These are phyloP conservation scores for Zosterops borbonicus DNA, from an alignment of 2,113 vertebrate species.

Conservation along the genomic window DNA sequence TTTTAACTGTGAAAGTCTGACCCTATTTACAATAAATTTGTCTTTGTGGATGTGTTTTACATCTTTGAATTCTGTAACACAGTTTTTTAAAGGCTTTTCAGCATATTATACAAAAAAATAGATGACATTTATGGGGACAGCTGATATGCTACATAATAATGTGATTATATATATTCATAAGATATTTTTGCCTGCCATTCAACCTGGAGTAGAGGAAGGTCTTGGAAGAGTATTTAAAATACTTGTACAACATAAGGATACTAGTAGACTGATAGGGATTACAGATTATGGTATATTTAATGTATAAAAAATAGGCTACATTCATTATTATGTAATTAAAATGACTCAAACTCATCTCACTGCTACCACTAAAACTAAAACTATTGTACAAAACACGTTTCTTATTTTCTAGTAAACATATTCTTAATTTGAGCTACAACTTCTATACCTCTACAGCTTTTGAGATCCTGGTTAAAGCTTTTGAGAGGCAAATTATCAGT, in stretches of 20 bases:
- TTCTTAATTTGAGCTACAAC: not conserved
- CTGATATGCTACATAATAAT: not conserved
- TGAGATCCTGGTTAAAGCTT: not conserved
- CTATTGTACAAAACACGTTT: not conserved
- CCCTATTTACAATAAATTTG: not conserved
- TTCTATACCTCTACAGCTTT: not conserved
- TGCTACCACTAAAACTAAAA: not conserved
- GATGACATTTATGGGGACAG: not conserved
- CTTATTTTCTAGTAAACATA: not conserved
- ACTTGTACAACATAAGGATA: not conserved
- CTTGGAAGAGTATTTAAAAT: not conserved
- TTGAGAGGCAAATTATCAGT: not conserved
- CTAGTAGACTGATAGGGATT: not conserved
- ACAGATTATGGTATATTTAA: not conserved
- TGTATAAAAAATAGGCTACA: not conserved
- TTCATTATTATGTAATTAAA: not conserved
- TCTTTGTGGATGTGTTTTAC: not conserved
- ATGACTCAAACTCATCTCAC: not conserved
- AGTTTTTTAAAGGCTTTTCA: not conserved
- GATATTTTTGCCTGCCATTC: not conserved
- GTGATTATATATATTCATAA: not conserved
- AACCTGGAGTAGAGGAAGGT: not conserved
- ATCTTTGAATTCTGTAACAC: not conserved
- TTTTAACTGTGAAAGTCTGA: not conserved
- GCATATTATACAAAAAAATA: not conserved